Conservation (phyloP, 2,797 vertebrate genomes). For the Pempheris klunzingeri region DNA sequence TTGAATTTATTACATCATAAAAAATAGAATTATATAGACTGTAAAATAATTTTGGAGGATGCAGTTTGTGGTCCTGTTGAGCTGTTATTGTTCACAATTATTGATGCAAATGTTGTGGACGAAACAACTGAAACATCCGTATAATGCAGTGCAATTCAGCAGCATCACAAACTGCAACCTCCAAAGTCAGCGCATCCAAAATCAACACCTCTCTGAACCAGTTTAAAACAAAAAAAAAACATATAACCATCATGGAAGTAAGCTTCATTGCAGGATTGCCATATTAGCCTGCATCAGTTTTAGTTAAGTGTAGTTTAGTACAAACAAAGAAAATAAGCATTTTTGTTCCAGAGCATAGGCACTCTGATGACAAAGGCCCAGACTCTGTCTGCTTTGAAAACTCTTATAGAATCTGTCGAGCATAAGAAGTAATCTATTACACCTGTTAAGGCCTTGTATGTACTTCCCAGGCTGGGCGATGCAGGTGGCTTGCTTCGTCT, state of each 20-base stretch:
- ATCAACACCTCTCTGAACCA: not conserved
- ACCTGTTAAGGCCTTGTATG: constrained; percentile 30
- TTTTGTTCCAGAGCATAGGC: not conserved
- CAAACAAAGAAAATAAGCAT: not conserved
- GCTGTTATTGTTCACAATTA: not conserved
- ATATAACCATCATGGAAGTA: not conserved
- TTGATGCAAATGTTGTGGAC: not conserved
- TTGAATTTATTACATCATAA: not conserved
- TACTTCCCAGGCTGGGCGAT: constrained; percentile 94
- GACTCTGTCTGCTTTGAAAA: not conserved
- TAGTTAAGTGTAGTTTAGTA: not conserved
- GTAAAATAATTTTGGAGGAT: not conserved
- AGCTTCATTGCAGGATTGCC: not conserved
- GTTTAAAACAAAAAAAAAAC: not conserved
- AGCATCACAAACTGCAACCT: not conserved
- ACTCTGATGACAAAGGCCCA: not conserved
- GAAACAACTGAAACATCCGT: not conserved
- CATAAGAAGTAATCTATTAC: constrained; percentile 8
- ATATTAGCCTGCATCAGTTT: not conserved
- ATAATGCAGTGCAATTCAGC: not conserved
- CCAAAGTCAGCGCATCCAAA: not conserved
- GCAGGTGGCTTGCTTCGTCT: constrained; percentile 97
- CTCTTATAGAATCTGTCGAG: constrained; percentile 8
- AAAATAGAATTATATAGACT: no score
- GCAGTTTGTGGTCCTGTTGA: not conserved